Base-by-base conservation (phyloP, 2,888 invertebrate genomes). In the Strigamia crassipes region DNA sequence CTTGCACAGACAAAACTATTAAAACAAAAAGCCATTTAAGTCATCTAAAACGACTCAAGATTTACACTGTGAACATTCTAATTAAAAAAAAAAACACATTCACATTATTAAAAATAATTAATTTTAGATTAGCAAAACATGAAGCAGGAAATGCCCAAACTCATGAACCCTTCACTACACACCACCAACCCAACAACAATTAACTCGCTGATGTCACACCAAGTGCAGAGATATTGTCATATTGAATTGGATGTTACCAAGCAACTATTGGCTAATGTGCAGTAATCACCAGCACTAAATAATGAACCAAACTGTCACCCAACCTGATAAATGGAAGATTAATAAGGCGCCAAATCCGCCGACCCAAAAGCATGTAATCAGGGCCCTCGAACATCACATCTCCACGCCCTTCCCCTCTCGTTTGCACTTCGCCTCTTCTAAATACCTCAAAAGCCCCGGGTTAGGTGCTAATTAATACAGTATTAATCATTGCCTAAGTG, bases 391-490 rank as follows among this genome's bases (percentile, higher is more conserved):
- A 31, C n/a, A 27, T 66, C 27, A 23, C 31, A 12, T 13, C 12
- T 27, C 66, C 66, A 23, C 66, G 66, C 27, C 66, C 23, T 10
- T 6, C 18, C 18, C 46, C 12, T 15, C 13, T 41, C 41, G 41
- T 46, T 46, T 15, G 66, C 27, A 23, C 23, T 10, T 6, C 18
- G 4, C 46, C 12, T 15, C 23, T 23, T 61, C 4, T 4, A 21
- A 23, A 21, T 21, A 21, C 27, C 66, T 66, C 66, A 51, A 51
- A 34, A n/a, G 51, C 18, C 51, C 8, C 66, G 12, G 66, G 66
- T 66, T 27, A 66, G 27, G 66, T 66, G 66, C 66, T 31, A 66
- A 66, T 66, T 66, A 66, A 66, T 66, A 66, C 31, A 15, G 66
- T 21, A 66, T 66, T 66, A 66, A 66, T 66, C 66, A 66, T 66